These are phyloP conservation scores for Trichonephila clavipes DNA, from an alignment of 1,140 invertebrate genomes.

Conservation along the genomic window DNA sequence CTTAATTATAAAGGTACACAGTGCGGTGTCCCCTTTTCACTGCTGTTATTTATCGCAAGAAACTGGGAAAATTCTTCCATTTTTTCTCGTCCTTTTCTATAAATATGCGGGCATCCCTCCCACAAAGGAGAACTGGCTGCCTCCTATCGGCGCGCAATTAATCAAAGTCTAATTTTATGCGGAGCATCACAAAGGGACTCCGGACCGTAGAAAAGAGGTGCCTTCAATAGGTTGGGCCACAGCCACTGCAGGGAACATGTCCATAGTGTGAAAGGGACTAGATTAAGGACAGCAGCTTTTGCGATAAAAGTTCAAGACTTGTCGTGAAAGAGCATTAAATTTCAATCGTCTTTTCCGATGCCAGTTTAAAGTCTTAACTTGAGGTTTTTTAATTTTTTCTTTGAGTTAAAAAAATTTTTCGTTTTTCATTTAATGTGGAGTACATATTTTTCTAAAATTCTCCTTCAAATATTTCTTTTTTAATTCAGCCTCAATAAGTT, in stretches of 20 bases:
- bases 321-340: too few relatives aligned
- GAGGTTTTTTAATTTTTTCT: too few relatives aligned
- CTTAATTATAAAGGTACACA: neutral
- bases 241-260: neutral
- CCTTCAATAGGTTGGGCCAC: neutral
- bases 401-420: too few relatives aligned
- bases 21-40: neutral
- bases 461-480: too few relatives aligned
- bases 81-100: neutral
- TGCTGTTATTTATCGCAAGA: neutral
- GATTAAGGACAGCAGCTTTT: neutral
- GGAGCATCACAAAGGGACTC: constrained; percentile 35
- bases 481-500: too few relatives aligned
- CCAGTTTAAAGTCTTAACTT: too few relatives aligned
- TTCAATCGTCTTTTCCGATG: too few relatives aligned
- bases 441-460: too few relatives aligned
- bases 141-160: constrained; percentile 38
- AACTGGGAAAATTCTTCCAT: neutral
- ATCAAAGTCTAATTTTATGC: constrained; percentile 71
- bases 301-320: too few relatives aligned
- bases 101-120: neutral
- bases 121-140: neutral
- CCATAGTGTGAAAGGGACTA: neutral
- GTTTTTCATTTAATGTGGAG: too few relatives aligned
- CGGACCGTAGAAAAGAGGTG: neutral